Evolutionary conservation across 2,797 vertebrate species (phyloP).

Genomic region (Halcyon chelicuti): DNA sequence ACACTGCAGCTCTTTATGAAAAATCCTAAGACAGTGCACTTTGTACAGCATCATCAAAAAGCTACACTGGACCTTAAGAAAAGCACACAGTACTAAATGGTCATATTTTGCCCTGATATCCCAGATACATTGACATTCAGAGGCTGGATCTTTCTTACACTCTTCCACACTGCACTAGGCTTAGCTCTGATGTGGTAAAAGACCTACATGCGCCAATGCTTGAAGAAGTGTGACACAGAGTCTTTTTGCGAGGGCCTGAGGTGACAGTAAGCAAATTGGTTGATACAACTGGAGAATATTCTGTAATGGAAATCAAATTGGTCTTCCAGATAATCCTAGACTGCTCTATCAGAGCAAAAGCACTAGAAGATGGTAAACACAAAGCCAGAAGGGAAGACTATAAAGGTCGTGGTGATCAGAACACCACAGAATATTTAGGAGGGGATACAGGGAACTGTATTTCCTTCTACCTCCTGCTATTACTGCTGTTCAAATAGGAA

Average conservation of each 20-base stretch:
- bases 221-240: not conserved
- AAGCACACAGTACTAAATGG: not conserved
- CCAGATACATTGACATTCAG: not conserved
- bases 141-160: not conserved
- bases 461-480: not conserved
- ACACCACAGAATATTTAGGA: not conserved
- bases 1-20: not conserved
- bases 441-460: not conserved
- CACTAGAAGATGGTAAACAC: not conserved
- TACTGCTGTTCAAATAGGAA: not conserved
- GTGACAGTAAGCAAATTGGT: not conserved
- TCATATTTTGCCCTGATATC: not conserved
- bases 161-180: not conserved
- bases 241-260: not conserved
- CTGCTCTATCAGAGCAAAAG: not conserved
- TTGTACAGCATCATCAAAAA: not conserved
- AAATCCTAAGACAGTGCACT: not conserved
- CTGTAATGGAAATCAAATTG: not conserved
- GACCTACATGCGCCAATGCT: not conserved
- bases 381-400: not conserved
- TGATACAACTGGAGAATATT: not conserved
- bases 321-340: not conserved
- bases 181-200: not conserved
- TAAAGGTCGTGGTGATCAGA: fast-evolving
- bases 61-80: not conserved